phyloP scores from a whole-genome alignment of 37 sponge, comb jelly and placozoan genomes.

The Axinella damicornis region DNA sequence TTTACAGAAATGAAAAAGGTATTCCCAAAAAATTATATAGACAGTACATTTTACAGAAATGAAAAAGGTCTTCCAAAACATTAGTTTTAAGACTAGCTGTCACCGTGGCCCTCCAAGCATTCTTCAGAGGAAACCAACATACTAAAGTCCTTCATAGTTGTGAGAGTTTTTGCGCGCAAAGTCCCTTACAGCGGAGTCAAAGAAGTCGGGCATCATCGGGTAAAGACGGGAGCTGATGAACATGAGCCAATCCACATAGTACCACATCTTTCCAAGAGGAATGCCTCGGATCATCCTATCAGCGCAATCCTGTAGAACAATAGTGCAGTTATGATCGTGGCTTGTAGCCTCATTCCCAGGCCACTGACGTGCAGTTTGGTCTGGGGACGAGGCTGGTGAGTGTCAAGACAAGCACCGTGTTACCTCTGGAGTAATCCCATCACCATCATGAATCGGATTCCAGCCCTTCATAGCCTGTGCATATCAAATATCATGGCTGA shows the following conservation, averaged over 20 bases:
- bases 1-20: too few species aligned
- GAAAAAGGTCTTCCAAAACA: too few species aligned
- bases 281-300: slow-evolving; percentile 47
- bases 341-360: not conserved
- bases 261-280: slow-evolving; percentile 43
- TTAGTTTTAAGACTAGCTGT: too few species aligned
- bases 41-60: too few species aligned
- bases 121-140: too few species aligned
- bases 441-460: slow-evolving; percentile 15
- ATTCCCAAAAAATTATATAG: too few species aligned
- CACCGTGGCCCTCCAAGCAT: too few species aligned
- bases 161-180: not conserved
- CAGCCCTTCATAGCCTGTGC: slow-evolving; percentile 36
- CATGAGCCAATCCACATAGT: slow-evolving; percentile 43
- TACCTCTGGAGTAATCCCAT: slow-evolving; percentile 39
- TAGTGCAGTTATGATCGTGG: too few species aligned
- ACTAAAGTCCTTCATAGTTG: not conserved
- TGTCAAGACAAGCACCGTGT: too few species aligned
- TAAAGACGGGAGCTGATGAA: slow-evolving; percentile 36
- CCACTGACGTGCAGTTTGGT: not conserved
- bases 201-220: slow-evolving; percentile 30
- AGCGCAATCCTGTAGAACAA: slow-evolving; percentile 43
- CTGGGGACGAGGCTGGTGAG: not conserved
- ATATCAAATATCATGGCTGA: too few species aligned
- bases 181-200: slow-evolving; percentile 26